phyloP scores from a whole-genome alignment of 2,888 invertebrate species.

The Rhingia rostrata region DNA sequence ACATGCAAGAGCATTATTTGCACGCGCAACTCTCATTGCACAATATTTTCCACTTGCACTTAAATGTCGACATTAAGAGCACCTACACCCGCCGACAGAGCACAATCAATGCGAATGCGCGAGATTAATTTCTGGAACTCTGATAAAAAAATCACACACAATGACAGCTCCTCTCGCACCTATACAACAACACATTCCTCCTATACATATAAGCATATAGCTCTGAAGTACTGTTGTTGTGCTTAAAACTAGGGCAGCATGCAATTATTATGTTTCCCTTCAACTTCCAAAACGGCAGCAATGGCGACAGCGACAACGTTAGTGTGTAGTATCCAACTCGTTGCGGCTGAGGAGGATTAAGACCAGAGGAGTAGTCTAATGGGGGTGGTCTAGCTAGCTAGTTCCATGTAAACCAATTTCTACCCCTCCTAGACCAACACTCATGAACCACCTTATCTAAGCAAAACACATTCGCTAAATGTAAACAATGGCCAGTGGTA shows the following conservation, averaged over 20 bases:
- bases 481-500: constrained; percentile 55
- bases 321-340: constrained; percentile 47
- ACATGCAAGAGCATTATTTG: constrained; percentile 16
- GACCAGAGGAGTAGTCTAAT: constrained; percentile 30
- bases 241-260: constrained; percentile 65
- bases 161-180: constrained; percentile 15
- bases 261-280: constrained; percentile 62
- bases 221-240: constrained; percentile 11
- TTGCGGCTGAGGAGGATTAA: constrained; percentile 55
- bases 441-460: constrained; percentile 35
- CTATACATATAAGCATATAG: background rate
- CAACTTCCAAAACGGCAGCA: constrained; percentile 45
- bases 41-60: background rate
- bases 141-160: constrained; percentile 23
- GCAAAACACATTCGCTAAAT: constrained; percentile 31
- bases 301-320: constrained; percentile 6
- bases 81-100: constrained; percentile 11
- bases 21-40: constrained; percentile 18
- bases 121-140: constrained; percentile 52
- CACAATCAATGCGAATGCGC: constrained; percentile 63
- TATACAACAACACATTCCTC: background rate
- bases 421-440: constrained; percentile 30
- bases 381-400: constrained; percentile 18
- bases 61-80: constrained; percentile 35
- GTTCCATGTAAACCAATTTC: constrained; percentile 5